A percentile compares a stretch with the other conserved stretches of the same genome.
phyloP scores from a whole-genome alignment of 2,888 invertebrate species.

The Odontomyia ornata region DNA sequence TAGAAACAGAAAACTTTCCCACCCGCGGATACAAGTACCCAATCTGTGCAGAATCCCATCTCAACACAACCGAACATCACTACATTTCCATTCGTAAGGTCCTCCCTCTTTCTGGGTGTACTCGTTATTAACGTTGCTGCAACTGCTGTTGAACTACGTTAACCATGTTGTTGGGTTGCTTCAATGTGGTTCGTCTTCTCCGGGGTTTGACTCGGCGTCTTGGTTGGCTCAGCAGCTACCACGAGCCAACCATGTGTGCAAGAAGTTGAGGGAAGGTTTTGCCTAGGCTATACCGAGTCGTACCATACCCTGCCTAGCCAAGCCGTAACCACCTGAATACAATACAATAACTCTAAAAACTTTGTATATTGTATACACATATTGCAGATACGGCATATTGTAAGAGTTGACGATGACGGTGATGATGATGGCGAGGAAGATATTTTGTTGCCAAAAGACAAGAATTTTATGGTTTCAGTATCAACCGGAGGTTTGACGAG shows the following conservation, averaged over 20 bases:
- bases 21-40: not conserved
- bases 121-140: not conserved
- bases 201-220: conserved; percentile 23
- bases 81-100: not conserved
- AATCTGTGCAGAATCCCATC: not conserved
- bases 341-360: conserved; percentile 38
- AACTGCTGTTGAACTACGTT: not conserved
- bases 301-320: no score
- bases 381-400: conserved; percentile 38
- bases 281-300: not conserved
- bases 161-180: conserved; percentile 11
- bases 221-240: conserved; percentile 18
- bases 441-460: conserved; percentile 46
- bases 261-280: conserved; percentile 27
- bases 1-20: conserved; percentile 9
- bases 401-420: conserved; percentile 12
- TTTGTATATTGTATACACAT: conserved; percentile 36
- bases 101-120: conserved; percentile 40
- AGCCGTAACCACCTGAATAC: conserved; percentile 35
- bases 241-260: not conserved
- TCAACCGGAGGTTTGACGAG: conserved; percentile 62
- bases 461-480: conserved; percentile 62
- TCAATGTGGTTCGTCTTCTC: conserved; percentile 16
- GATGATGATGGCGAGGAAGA: conserved; percentile 36
- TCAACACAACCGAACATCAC: not conserved